Evolutionary conservation across 1,140 invertebrate genomes (phyloP).

Genomic region (Drosophila arizonae): DNA sequence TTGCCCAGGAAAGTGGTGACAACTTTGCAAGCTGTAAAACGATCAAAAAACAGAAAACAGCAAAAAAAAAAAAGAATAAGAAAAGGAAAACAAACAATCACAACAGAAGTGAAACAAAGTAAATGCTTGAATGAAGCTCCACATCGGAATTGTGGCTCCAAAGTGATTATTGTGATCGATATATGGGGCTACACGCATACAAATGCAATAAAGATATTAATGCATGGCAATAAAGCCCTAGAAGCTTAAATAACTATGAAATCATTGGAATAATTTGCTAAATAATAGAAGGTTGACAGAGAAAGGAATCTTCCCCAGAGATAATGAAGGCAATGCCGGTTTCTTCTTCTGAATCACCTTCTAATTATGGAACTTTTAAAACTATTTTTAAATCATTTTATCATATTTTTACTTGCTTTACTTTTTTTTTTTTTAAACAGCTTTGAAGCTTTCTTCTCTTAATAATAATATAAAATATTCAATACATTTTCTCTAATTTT

Average conservation of each 20-base stretch:
- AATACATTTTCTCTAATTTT: too few relatives aligned
- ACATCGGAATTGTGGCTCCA: background rate
- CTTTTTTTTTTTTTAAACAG: too few relatives aligned
- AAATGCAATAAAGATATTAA: conserved; percentile 24
- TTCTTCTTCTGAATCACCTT: too few relatives aligned
- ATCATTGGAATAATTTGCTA: background rate
- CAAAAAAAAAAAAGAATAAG: background rate
- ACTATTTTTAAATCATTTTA: too few relatives aligned
- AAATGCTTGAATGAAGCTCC: conserved; percentile 45
- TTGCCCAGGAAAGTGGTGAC: conserved; percentile 78
- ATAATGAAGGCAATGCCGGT: too few relatives aligned
- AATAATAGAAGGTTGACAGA: too few relatives aligned
- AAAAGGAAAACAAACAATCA: conserved; percentile 28
- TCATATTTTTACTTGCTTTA: too few relatives aligned
- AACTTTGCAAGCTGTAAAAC: conserved; percentile 54
- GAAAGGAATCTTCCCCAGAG: too few relatives aligned
- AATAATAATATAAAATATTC: too few relatives aligned
- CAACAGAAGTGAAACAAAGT: conserved; percentile 51
- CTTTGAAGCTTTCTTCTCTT: too few relatives aligned
- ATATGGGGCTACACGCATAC: conserved; percentile 25
- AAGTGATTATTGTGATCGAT: conserved; percentile 38
- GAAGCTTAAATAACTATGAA: background rate
- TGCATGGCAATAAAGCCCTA: background rate
- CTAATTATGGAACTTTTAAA: too few relatives aligned
- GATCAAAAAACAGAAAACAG: conserved; percentile 9